Conservation (phyloP, 2,113 vertebrate species). For the Nycticebus coucang region DNA sequence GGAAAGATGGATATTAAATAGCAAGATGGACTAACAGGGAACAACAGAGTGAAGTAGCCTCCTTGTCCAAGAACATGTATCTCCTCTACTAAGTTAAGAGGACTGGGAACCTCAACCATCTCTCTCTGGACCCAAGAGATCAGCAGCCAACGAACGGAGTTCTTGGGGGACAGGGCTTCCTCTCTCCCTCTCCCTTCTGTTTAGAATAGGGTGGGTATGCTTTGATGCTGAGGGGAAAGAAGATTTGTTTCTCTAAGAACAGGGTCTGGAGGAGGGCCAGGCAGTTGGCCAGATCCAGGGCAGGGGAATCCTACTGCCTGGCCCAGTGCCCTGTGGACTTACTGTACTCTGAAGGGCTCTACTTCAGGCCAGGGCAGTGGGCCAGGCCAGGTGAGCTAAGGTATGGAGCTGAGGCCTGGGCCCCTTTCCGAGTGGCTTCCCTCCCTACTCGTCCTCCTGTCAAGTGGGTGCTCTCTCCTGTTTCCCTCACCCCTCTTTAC, state of each 20-base stretch:
- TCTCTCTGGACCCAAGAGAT: neutral
- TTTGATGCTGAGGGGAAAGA: neutral
- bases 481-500: neutral
- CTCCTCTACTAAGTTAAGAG: neutral
- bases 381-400: neutral
- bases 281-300: neutral
- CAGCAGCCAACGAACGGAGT: neutral
- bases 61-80: neutral
- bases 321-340: neutral
- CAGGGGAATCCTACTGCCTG: neutral
- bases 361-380: neutral
- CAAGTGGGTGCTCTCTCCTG: neutral
- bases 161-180: neutral
- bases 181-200: neutral
- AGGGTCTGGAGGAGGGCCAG: neutral
- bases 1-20: neutral
- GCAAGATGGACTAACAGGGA: neutral
- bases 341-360: neutral
- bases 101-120: neutral
- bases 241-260: constrained; percentile 1
- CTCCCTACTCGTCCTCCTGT: neutral
- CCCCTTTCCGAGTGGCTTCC: neutral
- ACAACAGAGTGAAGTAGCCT: neutral
- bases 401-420: neutral
- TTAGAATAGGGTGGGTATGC: neutral